phyloP scores from a whole-genome alignment of 2,888 invertebrate species.

The Anoplius nigerrimus region DNA sequence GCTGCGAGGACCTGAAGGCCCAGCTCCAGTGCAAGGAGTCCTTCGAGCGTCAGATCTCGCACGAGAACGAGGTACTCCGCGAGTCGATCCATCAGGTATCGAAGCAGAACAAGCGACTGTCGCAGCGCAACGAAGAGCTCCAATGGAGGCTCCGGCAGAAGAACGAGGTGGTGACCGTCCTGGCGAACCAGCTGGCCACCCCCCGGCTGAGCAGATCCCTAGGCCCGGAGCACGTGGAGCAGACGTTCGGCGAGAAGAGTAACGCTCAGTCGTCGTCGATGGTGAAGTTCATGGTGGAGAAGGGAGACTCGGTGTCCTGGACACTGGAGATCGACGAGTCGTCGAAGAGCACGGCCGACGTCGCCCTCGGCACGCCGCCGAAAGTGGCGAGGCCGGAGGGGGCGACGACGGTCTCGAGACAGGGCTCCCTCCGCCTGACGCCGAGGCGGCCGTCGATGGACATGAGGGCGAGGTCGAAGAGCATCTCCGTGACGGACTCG shows the following conservation, averaged over 20 bases:
- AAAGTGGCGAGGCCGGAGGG: constrained; percentile 36
- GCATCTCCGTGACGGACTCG: constrained; percentile 66
- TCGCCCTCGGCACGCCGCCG: constrained; percentile 39
- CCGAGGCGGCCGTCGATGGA: constrained; percentile 59
- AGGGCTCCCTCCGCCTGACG: constrained; percentile 65
- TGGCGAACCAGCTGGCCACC: constrained; percentile 67
- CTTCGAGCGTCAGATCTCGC: constrained; percentile 83
- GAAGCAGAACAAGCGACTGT: constrained; percentile 86
- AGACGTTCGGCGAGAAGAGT: constrained; percentile 61
- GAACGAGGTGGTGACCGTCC: constrained; percentile 80
- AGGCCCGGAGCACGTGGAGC: constrained; percentile 63
- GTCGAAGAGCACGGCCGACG: constrained; percentile 54
- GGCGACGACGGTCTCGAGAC: constrained; percentile 56
- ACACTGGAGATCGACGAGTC: constrained; percentile 84
- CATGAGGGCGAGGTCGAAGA: constrained; percentile 67
- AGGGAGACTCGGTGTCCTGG: constrained; percentile 91
- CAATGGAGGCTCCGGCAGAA: constrained; percentile 91
- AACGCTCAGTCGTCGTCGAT: constrained; percentile 83
- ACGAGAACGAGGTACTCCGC: constrained; percentile 84
- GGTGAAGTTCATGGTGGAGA: constrained; percentile 89
- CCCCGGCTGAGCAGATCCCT: constrained; percentile 66
- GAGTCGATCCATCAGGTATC: constrained; percentile 86
- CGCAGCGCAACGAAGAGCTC: constrained; percentile 91
- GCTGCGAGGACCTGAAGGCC: constrained; percentile 89
- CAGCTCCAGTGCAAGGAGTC: constrained; percentile 83